Evolutionary conservation across 2,797 vertebrate species (phyloP), one percentile per base, ranked within the genome.

Genomic region (Eulemur rubriventer): DNA sequence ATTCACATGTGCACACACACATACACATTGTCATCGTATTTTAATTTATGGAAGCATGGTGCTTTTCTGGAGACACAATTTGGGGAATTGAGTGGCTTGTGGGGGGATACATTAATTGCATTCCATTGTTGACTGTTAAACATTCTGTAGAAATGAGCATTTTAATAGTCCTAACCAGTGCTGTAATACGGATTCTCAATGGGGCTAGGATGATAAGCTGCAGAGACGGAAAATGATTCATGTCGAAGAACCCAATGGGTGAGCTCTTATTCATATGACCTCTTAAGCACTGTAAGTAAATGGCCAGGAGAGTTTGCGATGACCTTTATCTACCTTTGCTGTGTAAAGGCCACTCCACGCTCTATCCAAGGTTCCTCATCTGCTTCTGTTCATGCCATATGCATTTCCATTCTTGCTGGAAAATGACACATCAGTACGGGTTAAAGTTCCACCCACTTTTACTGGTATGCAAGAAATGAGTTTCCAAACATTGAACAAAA

Each of bases 231-330:
- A 82, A 84, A 89, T 20, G 78, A 86, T 91, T 96, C 5, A 0
- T 91, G 87, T 92, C 82, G 87, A 91, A 69, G 24, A 95, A 95
- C 94, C 96, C 93, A 91, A 80, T 89, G 85, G 17, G 17, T 67
- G 33, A 67, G 63, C 97, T 98, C 97, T 98, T 98, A 97, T 98
- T 98, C 98, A 98, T 96, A 95, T 97, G 97, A 97, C 97, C 97
- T 97, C 95, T 96, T 95, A 88, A 98, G 93, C 95, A 92, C 97
- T 93, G 86, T 95, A 97, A 97, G 97, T 97, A 81, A 84, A 46
- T 92, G 98, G 94, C 97, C 97, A 98, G 98, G 98, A 98, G 98
- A 98, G 96, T 98, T 98, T 98, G 97, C 97, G 98, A 96, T 97
- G 98, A 98, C 97, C 94, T 98, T 98, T 97, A 95, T 97, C 98